phyloP scores from a whole-genome alignment of 2,797 vertebrate genomes.

The Enteromius treurensis region DNA sequence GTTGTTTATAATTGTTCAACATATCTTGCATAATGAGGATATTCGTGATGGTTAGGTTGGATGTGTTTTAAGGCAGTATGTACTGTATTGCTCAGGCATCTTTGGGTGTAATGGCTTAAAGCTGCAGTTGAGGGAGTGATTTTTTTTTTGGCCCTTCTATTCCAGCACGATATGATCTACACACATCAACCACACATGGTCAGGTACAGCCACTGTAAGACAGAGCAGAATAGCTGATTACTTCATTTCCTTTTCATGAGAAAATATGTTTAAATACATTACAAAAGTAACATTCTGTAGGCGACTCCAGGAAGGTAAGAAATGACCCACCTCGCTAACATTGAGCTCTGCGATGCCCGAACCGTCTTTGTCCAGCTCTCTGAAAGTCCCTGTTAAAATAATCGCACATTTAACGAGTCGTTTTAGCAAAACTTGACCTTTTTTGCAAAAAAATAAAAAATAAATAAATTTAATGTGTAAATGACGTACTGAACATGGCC shows the following conservation, averaged over 20 bases:
- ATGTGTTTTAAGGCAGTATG: constrained; percentile 25
- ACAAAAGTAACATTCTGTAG: too few relatives aligned
- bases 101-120: constrained; percentile 16
- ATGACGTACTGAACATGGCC: constrained; percentile 85
- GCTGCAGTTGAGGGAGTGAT: neutral
- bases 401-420: neutral
- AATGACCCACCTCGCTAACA: constrained; percentile 78
- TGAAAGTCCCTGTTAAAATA: constrained; percentile 77
- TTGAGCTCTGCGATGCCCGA: constrained; percentile 77
- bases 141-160: neutral
- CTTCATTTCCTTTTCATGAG: neutral
- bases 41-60: constrained; percentile 2
- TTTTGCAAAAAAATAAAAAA: neutral
- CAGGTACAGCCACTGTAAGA: constrained; percentile 70
- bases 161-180: neutral
- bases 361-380: constrained; percentile 75
- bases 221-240: neutral
- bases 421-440: neutral
- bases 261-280: neutral
- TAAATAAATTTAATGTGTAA: neutral
- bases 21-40: constrained; percentile 38
- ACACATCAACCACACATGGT: constrained; percentile 71
- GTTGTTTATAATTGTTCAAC: neutral
- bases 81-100: constrained; percentile 3
- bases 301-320: neutral